A percentile compares a stretch with the other conserved stretches of the same genome.
Evolutionary conservation across 2,888 invertebrate genomes (phyloP).

Genomic region (Chrysotoxum bicinctum): DNA sequence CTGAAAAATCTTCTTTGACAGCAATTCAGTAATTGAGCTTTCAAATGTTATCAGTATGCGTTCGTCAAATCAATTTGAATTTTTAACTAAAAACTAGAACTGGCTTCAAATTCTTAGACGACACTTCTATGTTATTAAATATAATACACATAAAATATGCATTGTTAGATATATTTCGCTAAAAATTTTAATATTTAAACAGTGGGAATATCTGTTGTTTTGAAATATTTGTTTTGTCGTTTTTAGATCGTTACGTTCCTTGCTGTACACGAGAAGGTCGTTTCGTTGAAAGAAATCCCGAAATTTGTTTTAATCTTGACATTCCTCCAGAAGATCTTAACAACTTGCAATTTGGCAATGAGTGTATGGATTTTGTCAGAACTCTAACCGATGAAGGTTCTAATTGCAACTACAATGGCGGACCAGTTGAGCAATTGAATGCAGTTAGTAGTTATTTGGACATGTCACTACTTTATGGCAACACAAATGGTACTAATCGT

Average conservation of each 20-base stretch:
- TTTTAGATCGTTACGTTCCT: conserved; percentile 83
- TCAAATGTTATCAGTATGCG: no score
- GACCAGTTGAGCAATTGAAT: conserved; percentile 86
- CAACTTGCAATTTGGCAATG: conserved; percentile 78
- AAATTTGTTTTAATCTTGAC: conserved; percentile 6
- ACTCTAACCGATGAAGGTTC: conserved; percentile 86
- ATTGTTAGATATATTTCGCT: no score
- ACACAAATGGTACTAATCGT: conserved; percentile 85
- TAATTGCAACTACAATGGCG: conserved; percentile 83
- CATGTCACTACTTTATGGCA: conserved; percentile 91
- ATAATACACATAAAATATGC: no score
- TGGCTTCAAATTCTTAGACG: no score
- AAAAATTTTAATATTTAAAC: no score
- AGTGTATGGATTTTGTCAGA: conserved; percentile 87
- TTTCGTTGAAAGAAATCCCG: conserved; percentile 81
- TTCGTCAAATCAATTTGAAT: no score
- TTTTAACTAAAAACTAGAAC: no score
- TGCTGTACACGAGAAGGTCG: conserved; percentile 86
- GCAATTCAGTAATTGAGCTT: no score
- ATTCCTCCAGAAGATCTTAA: background rate
- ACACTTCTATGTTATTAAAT: no score
- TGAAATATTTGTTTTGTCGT: background rate
- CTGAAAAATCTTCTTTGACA: no score
- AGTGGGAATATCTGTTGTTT: no score
- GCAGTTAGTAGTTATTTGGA: conserved; percentile 84